Conservation (phyloP, 2,888 invertebrate species). For the Ormyrus rosae region DNA sequence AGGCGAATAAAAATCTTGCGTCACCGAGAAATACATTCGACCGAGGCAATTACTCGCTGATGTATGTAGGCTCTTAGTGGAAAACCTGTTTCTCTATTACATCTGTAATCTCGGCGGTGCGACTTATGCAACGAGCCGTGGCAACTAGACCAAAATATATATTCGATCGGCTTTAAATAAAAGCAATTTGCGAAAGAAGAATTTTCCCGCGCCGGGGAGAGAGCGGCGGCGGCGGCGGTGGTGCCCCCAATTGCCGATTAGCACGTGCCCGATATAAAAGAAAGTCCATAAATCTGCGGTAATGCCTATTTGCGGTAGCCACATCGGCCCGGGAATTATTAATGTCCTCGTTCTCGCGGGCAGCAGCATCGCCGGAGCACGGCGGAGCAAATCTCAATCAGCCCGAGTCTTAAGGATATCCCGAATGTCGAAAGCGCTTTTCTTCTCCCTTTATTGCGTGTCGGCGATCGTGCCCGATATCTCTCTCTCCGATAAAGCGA, state of each 20-base stretch:
- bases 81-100: conserved; percentile 14
- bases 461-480: neutral
- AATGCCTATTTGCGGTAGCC: conserved; percentile 5
- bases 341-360: conserved; percentile 10
- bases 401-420: conserved; percentile 28
- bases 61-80: neutral
- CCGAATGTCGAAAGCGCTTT: conserved; percentile 25
- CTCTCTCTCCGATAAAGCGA: conserved; percentile 13
- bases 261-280: neutral
- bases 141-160: neutral
- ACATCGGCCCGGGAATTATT: conserved; percentile 12
- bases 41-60: conserved; percentile 8
- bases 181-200: neutral
- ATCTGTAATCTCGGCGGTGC: neutral
- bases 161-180: neutral
- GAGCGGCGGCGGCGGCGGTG: too few species aligned
- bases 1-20: too few species aligned
- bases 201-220: neutral
- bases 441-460: neutral
- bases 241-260: neutral
- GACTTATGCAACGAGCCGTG: neutral
- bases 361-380: neutral
- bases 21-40: conserved; percentile 8
- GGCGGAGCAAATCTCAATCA: conserved; percentile 30
- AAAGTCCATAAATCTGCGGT: conserved; percentile 18